phyloP scores from a whole-genome alignment of 2,797 vertebrate genomes.

The Alcedo quadribrachys region DNA sequence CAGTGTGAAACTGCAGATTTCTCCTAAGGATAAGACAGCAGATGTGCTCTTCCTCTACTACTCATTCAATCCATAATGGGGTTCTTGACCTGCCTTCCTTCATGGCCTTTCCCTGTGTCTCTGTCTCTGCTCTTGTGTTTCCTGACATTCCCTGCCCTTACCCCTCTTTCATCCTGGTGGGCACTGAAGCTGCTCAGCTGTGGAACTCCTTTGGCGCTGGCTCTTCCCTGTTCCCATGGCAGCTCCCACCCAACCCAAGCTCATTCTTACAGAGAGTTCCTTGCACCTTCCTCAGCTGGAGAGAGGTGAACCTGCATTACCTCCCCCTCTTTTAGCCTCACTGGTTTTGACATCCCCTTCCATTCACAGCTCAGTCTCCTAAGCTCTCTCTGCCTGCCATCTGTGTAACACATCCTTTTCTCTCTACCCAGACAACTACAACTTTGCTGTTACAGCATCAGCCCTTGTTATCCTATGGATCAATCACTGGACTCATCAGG shows the following conservation, averaged over 20 bases:
- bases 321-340: not conserved
- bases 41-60: not conserved
- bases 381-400: not conserved
- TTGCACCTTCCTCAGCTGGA: not conserved
- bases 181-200: not conserved
- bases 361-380: not conserved
- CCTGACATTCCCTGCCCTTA: not conserved
- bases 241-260: not conserved
- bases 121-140: not conserved
- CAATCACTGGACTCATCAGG: slow-evolving; percentile 37
- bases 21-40: not conserved
- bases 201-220: not conserved
- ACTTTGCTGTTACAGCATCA: slow-evolving; percentile 18
- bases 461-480: slow-evolving; percentile 41
- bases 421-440: slow-evolving; percentile 16
- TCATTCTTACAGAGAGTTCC: not conserved
- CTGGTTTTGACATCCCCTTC: not conserved
- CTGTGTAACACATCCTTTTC: not conserved
- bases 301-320: not conserved
- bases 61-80: not conserved
- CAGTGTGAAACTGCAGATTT: not conserved
- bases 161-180: not conserved
- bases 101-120: not conserved
- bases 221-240: not conserved
- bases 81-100: not conserved